Conservation (phyloP, 2,888 invertebrate species). For the Melikaiella ostensackeni region DNA sequence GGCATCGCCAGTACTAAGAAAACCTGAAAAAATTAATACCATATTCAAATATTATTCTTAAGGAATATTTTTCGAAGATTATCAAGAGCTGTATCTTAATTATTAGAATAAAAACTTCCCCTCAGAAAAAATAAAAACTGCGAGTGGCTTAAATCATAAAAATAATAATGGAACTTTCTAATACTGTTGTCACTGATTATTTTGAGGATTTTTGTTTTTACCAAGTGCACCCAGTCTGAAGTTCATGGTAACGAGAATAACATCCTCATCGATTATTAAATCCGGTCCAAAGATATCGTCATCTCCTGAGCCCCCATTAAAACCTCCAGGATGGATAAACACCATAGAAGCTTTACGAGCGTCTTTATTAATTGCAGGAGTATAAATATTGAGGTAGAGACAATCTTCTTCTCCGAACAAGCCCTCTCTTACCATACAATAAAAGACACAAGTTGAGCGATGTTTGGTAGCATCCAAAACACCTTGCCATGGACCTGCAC, state of each 20-base stretch:
- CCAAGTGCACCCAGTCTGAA: conserved; percentile 68
- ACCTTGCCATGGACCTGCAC: conserved; percentile 68
- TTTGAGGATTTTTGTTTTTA: conserved; percentile 46
- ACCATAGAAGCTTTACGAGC: conserved; percentile 69
- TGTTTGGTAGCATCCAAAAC: conserved; percentile 69
- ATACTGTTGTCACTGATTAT: not conserved
- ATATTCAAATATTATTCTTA: not conserved
- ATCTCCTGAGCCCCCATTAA: conserved; percentile 62
- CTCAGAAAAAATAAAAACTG: too few relatives aligned
- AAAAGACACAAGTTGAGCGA: conserved; percentile 65
- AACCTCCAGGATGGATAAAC: conserved; percentile 66
- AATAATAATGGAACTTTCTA: too few relatives aligned
- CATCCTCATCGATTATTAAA: conserved; percentile 67
- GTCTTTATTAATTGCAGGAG: conserved; percentile 63
- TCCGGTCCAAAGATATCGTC: conserved; percentile 65
- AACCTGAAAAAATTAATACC: conserved; percentile 58
- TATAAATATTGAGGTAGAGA: conserved; percentile 68
- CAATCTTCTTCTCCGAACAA: conserved; percentile 70
- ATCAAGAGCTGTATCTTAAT: not conserved
- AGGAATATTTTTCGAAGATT: too few relatives aligned
- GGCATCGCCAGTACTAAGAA: conserved; percentile 66
- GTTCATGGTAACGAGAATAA: conserved; percentile 70
- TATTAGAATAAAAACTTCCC: too few relatives aligned
- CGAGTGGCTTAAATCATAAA: too few relatives aligned
- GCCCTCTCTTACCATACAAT: conserved; percentile 62